Evolutionary conservation across 1,140 invertebrate species (phyloP), one percentile per base, ranked within the genome.

Genomic region (Dolichoris vasculosae): DNA sequence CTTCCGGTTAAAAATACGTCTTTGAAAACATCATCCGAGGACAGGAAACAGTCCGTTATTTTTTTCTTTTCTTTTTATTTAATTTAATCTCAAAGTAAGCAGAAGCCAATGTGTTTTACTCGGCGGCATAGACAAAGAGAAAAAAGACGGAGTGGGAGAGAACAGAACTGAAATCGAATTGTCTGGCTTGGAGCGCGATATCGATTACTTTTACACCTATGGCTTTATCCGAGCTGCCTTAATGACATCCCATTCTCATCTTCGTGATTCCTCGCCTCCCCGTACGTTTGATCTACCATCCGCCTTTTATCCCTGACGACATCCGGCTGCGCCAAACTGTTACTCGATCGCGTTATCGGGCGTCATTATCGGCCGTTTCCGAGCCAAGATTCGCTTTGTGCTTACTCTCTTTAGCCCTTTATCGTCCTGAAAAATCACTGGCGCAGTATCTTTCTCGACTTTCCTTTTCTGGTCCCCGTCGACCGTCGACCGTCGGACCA

Each of bases 191-290:
- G n/a, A 76, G 43, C 46, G 30, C 38, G 46, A 84, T 38, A 71
- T 86, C 84, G 84, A 88, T 84, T 90, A 86, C 86, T 88, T 82
- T 86, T 82, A 75, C 71, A 59, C 73, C 86, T 89, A 89, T 88
- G 87, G 87, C 88, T 90, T 90, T 90, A 90, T 90, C 71, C 87
- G 84, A 85, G 87, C 86, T 2, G n/a, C 55, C 87, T 87, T 88
- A 89, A 88, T 89, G 89, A 89, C 89, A 87, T 88, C 88, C 87
- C 87, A 85, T 87, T 86, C 51, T 38, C 43, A 48, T 76, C 46
- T 51, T 20, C 11, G 23, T 15, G 38, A 75, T 20, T 38, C 40
- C 75, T 46, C 11, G 23, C 15, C 75, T 6, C 43, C 75, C 75
- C 75, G 20, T 6, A 17, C n/a, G 71, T 46, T 75, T 51, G 75